Evolutionary conservation across 1,140 invertebrate species (phyloP), one percentile per base, ranked within the genome.

Genomic region (Dendrolimus kikuchii): DNA sequence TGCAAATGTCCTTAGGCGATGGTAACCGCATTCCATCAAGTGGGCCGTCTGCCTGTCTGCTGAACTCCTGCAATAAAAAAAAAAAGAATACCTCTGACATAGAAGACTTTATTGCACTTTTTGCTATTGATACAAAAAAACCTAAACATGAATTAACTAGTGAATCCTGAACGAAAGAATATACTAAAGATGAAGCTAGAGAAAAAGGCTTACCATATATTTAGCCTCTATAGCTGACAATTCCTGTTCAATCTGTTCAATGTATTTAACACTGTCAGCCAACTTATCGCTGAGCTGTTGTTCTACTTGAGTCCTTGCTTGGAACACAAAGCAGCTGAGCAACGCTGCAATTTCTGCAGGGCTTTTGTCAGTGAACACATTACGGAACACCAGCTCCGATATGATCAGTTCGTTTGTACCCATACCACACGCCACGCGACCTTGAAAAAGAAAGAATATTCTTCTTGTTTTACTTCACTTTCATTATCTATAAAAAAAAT

Each of bases 351-450:
- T 98, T 87, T 99, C 97, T 0, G 94, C 92, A 0, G 96, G 93
- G 64, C 92, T 90, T 43, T 96, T 90, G 68, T 95, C 92, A 0
- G 93, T 94, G 48, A 99, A 91, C 49, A 97, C 91, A 86, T 99
- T 98, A 56, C 95, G 91, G 55, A 99, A 92, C n/a, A 99, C 93
- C 3, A 99, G 83, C 87, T 99, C 98, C 0, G 98, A 99, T 46
- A 99, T 94, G 23, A 99, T 90, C 4, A 99, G 87, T 79, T 99
- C 98, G 68, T 94, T 94, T 55, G 93, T 97, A 9, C 96, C 95
- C 92, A 99, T 99, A 81, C 98, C 94, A 74, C 98, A 96, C 4
- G 98, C 98, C 6, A 99, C 97, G 56, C 95, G 89, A 7, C 98
- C 98, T 89, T 7, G 6, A 40, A 44, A 23, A 3, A 2, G 3